Conservation (phyloP, 2,113 vertebrate genomes). For the Entomyzon cyanotis region DNA sequence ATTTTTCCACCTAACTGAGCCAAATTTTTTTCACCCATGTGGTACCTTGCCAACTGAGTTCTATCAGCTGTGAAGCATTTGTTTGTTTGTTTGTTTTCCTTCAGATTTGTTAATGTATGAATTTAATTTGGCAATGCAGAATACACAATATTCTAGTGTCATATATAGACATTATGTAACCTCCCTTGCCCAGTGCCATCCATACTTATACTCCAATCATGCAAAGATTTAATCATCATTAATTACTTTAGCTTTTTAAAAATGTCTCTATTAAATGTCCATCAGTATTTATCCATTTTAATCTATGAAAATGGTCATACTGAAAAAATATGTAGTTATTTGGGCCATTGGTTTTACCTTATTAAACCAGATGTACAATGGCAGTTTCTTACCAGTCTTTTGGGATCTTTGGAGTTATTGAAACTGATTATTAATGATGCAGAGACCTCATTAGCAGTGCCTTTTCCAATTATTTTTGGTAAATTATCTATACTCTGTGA, state of each 20-base stretch:
- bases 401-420: neutral
- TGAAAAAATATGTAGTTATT: neutral
- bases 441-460: neutral
- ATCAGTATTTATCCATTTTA: neutral
- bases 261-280: neutral
- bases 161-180: neutral
- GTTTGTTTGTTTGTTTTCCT: neutral
- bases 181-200: neutral
- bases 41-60: neutral
- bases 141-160: neutral
- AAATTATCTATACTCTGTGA: neutral
- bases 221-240: neutral
- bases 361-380: neutral
- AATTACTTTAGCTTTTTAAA: neutral
- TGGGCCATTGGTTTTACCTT: neutral
- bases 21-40: neutral
- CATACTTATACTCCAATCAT: neutral
- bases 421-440: neutral
- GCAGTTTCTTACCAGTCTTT: neutral
- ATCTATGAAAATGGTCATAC: neutral
- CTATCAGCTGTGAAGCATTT: neutral
- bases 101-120: neutral
- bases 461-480: neutral
- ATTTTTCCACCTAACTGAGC: neutral
- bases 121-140: neutral